Evolutionary conservation across 1,140 invertebrate genomes (phyloP), one percentile per base, ranked within the genome.

Genomic region (Leptestheria dahalacensis): DNA sequence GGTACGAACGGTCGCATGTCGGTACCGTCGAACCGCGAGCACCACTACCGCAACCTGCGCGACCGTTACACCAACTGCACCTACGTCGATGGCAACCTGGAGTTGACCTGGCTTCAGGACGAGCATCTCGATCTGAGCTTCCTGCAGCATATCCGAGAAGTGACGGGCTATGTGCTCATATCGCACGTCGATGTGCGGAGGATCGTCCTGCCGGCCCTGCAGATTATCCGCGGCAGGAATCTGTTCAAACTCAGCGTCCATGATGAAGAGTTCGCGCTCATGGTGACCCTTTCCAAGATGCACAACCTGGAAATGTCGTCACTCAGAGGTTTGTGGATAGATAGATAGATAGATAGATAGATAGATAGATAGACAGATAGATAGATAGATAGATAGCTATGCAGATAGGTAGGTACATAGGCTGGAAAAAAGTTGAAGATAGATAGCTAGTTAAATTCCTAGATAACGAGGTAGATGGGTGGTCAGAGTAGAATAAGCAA

Each of bases 61-160:
- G 86, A 93, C 69, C 79, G 88, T 59, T 97, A 95, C 77, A 91
- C 85, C 48, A 97, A 97, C 75, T 97, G 94, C 76, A 97, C 93
- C 15, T 95, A 96, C 72, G 91, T 98, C 29, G 90, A 97, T 70
- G 94, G 94, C n/a, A 97, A 97, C 72, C 76, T 97, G 67, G 94
- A 97, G 75, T 78, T 98, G 60, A 94, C 90, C 46, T 94, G 90
- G 90, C 79, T 93, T 9, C 79, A 90, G 69, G 86, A 91, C 73
- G 77, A 85, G 62, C 79, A 82, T 33, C 74, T 86, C 68, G 90
- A 97, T 69, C 79, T 98, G 26, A 88, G 83, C 63, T 97, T 97
- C 70, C 76, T 97, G 12, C 81, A 92, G 68, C 81, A 90, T 67
- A 97, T 98, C 64, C 79, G 91, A 48, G 93, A 83, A 69, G 68